Conservation (phyloP, 1,140 invertebrate genomes). For the Drosophila nebulosa region DNA sequence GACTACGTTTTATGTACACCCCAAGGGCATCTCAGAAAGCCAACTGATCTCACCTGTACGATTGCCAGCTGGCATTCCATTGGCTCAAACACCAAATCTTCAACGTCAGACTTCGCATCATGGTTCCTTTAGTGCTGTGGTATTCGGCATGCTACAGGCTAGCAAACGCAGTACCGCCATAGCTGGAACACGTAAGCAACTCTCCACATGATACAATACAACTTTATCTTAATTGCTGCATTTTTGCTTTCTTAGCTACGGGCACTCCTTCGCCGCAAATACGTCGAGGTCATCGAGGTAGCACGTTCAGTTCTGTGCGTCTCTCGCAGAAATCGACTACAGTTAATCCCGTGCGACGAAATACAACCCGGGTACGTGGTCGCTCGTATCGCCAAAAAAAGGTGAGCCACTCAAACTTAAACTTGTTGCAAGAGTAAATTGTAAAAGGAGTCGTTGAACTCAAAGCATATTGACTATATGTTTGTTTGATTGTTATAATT, state of each 20-base stretch:
- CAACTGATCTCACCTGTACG: slow-evolving; percentile 76
- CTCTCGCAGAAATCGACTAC: slow-evolving; percentile 80
- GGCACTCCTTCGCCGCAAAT: slow-evolving; percentile 81
- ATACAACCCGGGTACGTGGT: slow-evolving; percentile 82
- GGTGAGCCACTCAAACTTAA: too few species aligned
- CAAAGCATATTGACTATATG: too few species aligned
- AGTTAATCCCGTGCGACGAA: slow-evolving; percentile 81
- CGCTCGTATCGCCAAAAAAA: slow-evolving; percentile 80
- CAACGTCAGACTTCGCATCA: slow-evolving; percentile 87
- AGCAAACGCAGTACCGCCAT: slow-evolving; percentile 85
- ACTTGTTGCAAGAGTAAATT: too few species aligned
- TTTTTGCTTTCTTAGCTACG: slow-evolving; percentile 47
- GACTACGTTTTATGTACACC: slow-evolving; percentile 95
- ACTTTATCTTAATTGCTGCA: neutral
- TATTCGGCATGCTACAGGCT: slow-evolving; percentile 92
- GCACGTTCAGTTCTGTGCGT: slow-evolving; percentile 83
- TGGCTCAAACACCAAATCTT: slow-evolving; percentile 81
- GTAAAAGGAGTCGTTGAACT: too few species aligned
- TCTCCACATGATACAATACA: too few species aligned
- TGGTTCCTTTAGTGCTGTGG: slow-evolving; percentile 91
- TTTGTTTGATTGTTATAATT: too few species aligned
- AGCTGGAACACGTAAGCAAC: slow-evolving; percentile 80
- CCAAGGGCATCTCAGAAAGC: slow-evolving; percentile 82
- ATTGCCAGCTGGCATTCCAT: slow-evolving; percentile 69
- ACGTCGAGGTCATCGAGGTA: slow-evolving; percentile 77